Conservation (phyloP, 2,113 vertebrate genomes). For the Bettongia penicillata region DNA sequence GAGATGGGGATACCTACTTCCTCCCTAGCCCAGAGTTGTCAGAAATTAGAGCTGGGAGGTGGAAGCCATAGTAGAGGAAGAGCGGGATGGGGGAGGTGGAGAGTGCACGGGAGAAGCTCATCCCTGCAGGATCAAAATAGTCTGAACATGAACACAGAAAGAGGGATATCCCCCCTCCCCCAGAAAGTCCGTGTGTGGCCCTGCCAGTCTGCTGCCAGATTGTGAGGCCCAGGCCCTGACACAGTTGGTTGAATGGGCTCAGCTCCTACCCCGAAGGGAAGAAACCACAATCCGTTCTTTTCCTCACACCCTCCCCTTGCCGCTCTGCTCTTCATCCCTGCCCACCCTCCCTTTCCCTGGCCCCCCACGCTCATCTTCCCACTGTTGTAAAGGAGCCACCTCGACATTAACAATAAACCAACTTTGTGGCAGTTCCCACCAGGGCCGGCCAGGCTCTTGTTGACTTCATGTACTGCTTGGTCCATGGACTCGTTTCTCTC, state of each 20-base stretch:
- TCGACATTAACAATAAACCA: conserved; percentile 78
- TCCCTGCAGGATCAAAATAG: conserved; percentile 38
- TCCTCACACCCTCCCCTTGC: conserved; percentile 44
- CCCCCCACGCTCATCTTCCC: conserved; percentile 51
- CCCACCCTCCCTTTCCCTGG: conserved; percentile 53
- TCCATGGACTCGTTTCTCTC: conserved; percentile 37
- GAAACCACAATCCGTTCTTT: conserved; percentile 59
- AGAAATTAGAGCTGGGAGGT: conserved; percentile 56
- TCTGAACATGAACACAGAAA: conserved; percentile 41
- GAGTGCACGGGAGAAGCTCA: not conserved
- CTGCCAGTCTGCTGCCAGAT: conserved; percentile 50
- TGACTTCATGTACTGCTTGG: conserved; percentile 41
- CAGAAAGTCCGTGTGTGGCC: conserved; percentile 53
- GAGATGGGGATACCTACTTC: conserved; percentile 66
- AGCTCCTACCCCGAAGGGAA: conserved; percentile 59
- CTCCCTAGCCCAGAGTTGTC: conserved; percentile 61
- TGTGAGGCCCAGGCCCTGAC: conserved; percentile 46
- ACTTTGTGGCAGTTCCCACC: conserved; percentile 66
- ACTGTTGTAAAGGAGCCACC: conserved; percentile 74
- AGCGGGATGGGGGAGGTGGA: conserved; percentile 47
- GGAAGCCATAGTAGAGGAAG: conserved; percentile 63
- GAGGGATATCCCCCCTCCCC: conserved; percentile 46
- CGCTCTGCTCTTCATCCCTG: conserved; percentile 67
- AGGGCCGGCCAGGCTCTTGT: conserved; percentile 47
- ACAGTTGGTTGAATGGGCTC: conserved; percentile 11